These are phyloP conservation scores for Zosterops pallidus DNA, from an alignment of 2,113 vertebrate genomes.

Conservation along the genomic window DNA sequence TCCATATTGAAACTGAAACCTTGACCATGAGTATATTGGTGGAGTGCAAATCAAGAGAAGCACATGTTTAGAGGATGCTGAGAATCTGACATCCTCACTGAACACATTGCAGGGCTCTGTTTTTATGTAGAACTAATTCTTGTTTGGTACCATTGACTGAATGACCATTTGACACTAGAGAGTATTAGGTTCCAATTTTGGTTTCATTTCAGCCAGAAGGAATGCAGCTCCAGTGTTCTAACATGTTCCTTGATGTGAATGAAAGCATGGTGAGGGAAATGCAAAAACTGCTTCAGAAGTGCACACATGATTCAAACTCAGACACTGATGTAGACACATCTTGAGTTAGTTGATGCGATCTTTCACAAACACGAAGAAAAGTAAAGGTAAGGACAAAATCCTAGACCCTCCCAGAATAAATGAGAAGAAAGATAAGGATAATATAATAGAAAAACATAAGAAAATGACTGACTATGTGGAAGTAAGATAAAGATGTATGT, in stretches of 20 bases:
- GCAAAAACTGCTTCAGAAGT: not conserved
- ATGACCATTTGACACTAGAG: not conserved
- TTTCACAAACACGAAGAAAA: not conserved
- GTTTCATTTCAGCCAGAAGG: not conserved
- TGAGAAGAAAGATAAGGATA: not conserved
- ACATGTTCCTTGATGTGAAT: not conserved
- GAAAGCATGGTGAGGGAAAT: not conserved
- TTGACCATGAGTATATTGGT: not conserved
- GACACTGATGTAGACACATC: not conserved
- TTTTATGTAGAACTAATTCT: not conserved
- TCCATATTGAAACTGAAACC: not conserved
- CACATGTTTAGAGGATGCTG: not conserved
- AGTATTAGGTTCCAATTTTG: not conserved
- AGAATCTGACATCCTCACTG: not conserved
- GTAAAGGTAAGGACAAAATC: not conserved
- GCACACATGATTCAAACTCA: not conserved
- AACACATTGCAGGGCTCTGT: not conserved
- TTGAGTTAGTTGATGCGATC: not conserved
- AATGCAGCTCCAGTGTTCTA: not conserved
- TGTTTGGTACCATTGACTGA: not conserved
- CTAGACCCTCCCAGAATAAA: not conserved
- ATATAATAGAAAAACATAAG: not conserved
- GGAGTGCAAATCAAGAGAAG: not conserved
- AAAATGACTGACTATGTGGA: not conserved
- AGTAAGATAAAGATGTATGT: not conserved